Base-by-base conservation (phyloP, 1,140 invertebrate species). In the Schlechtendalia chinensis region DNA sequence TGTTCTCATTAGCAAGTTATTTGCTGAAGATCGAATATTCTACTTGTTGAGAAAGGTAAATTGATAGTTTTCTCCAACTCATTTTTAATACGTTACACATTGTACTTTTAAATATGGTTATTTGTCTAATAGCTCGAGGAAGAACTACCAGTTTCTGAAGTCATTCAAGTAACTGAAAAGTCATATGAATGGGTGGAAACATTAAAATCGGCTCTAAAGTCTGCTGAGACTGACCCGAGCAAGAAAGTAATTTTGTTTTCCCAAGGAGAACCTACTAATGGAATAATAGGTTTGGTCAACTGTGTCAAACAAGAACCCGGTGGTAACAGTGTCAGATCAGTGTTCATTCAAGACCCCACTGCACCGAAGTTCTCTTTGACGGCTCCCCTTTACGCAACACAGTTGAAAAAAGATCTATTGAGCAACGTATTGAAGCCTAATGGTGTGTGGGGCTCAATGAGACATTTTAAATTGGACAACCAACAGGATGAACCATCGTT, bases 221-320 rank as follows among this genome's bases (percentile, higher is more conserved):
- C 89, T 77, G 87, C 89, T 0, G 89, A 90, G 82, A 86, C 83
- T 71, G 88, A 88, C 83, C 56, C 75, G 1, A 85, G 86, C 32
- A 86, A 89, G 81, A 90, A 90, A 82, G 87, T 96, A 53, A 90
- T 94, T 84, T 85, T 95, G 11, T 89, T 93, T n/a, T 89, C 88
- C 69, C 88, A 92, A 84, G 88, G 88, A 0, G 90, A 92, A 84
- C 89, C 91, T 82, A 85, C 85, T 24, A 92, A 88, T 85, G 96
- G 97, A 77, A 88, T 96, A 32, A 86, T 97, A 67, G 97, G 97
- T 63, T 86, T 98, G 82, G 91, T 93, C 77, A 96, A 94, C 83
- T 98, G 97, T 85, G 87, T 98, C 58, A 91, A 92, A 83, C 89
- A 90, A 83, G 96, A 98, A 87, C 88, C 91, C 14, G 93, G 93